Evolutionary conservation across 1,140 invertebrate genomes (phyloP).

Genomic region (Saxidomus purpurata): DNA sequence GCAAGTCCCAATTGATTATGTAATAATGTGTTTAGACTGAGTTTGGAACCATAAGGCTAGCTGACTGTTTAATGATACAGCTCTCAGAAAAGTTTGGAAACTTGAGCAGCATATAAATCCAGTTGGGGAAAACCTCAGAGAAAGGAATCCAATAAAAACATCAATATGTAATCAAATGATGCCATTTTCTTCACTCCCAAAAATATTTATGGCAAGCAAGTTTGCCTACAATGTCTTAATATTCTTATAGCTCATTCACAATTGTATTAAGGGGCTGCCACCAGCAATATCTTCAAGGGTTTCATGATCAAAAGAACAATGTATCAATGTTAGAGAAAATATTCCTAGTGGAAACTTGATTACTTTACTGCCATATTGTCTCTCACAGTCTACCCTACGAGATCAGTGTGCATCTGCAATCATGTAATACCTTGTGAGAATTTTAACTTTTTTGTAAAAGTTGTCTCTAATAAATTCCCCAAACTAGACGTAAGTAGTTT

Average conservation of each 20-base stretch:
- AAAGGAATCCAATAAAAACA: constrained; percentile 17
- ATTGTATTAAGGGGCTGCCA: background rate
- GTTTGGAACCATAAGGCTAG: background rate
- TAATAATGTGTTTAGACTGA: background rate
- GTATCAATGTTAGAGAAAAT: too few relatives aligned
- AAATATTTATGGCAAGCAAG: background rate
- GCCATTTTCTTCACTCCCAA: background rate
- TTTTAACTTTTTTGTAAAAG: too few relatives aligned
- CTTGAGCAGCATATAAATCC: background rate
- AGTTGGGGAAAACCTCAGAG: background rate
- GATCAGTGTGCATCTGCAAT: too few relatives aligned
- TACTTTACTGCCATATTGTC: too few relatives aligned
- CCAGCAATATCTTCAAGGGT: background rate
- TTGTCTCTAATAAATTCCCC: too few relatives aligned
- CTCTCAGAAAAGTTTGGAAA: background rate
- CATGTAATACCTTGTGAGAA: too few relatives aligned
- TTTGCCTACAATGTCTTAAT: background rate
- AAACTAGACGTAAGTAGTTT: too few relatives aligned
- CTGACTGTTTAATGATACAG: background rate
- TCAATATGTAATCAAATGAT: background rate
- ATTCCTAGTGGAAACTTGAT: too few relatives aligned
- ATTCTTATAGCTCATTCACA: background rate
- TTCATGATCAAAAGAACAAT: constrained; percentile 5
- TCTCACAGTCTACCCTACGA: too few relatives aligned
- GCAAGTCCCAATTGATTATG: constrained; percentile 9